phyloP scores from a whole-genome alignment of 2,888 invertebrate genomes.

The Acanthosepion pharaonis region DNA sequence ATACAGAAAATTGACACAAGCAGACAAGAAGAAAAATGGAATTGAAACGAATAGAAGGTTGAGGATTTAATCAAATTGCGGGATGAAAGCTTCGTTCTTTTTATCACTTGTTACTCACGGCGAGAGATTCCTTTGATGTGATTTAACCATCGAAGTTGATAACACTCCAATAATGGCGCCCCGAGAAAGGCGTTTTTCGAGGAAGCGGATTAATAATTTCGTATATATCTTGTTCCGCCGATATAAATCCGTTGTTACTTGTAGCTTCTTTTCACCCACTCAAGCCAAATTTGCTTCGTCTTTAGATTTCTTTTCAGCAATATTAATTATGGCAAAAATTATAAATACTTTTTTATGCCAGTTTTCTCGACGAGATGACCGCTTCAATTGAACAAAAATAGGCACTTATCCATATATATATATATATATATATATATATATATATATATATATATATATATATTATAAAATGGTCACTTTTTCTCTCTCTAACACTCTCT shows the following conservation, averaged over 20 bases:
- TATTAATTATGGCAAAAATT: neutral
- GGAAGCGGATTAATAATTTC: neutral
- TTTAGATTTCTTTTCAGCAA: neutral
- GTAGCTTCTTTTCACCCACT: no score
- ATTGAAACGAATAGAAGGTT: neutral
- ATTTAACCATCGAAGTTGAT: neutral
- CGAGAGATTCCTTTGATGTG: neutral
- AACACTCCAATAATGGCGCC: neutral
- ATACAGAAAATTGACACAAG: neutral
- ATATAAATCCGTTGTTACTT: neutral
- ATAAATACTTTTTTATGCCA: no score
- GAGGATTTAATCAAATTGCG: neutral
- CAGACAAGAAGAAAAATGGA: neutral
- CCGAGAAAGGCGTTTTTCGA: neutral
- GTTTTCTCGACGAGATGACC: neutral
- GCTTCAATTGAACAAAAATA: no score
- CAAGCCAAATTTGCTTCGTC: neutral
- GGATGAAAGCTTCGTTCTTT: neutral
- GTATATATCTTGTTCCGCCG: neutral
- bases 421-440: no score
- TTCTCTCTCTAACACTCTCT: no score
- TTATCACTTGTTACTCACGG: slow-evolving; percentile 33
- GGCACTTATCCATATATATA: no score
- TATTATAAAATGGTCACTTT: no score
- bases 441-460: no score